Percentiles rank a stretch among this genome's conserved stretches.
phyloP scores from a whole-genome alignment of 2,797 vertebrate species.

The Spondyliosoma cantharus region DNA sequence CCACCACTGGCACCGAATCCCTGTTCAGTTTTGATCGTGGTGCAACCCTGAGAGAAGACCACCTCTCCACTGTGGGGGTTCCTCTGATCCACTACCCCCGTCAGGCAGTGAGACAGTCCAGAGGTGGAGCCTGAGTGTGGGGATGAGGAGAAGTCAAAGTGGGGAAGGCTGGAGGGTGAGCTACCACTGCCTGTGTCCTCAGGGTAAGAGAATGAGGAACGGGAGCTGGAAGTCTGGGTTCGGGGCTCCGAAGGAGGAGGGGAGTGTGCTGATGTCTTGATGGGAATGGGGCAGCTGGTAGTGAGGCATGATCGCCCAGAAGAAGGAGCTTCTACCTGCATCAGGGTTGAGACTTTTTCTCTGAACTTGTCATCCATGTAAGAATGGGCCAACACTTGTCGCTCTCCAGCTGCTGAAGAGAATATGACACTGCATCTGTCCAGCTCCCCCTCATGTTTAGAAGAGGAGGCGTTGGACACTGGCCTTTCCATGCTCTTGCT shows the following conservation, averaged over 20 bases:
- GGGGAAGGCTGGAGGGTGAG: constrained; percentile 92
- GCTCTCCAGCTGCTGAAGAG: constrained; percentile 89
- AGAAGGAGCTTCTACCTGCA: constrained; percentile 68
- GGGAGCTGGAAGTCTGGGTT: constrained; percentile 91
- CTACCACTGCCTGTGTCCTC: constrained; percentile 89
- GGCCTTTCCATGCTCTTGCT: constrained; percentile 83
- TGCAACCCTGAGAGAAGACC: constrained; percentile 87
- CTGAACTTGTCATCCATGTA: constrained; percentile 86
- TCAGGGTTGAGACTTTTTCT: constrained; percentile 82
- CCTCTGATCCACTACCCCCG: constrained; percentile 83
- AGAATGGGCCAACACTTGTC: constrained; percentile 85
- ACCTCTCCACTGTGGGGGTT: constrained; percentile 82
- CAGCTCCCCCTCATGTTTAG: constrained; percentile 89
- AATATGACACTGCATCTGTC: constrained; percentile 93
- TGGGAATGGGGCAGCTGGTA: constrained; percentile 92
- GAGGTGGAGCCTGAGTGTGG: constrained; percentile 86
- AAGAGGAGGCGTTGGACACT: constrained; percentile 85
- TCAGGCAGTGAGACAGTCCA: constrained; percentile 87
- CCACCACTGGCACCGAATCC: constrained; percentile 86
- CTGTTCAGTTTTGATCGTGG: constrained; percentile 94
- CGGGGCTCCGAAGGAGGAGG: constrained; percentile 89
- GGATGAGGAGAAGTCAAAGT: constrained; percentile 92
- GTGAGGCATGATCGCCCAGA: constrained; percentile 85
- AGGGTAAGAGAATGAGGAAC: constrained; percentile 91
- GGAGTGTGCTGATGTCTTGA: constrained; percentile 90